Conservation (phyloP, 2,888 invertebrate genomes). For the Acleris literana region DNA sequence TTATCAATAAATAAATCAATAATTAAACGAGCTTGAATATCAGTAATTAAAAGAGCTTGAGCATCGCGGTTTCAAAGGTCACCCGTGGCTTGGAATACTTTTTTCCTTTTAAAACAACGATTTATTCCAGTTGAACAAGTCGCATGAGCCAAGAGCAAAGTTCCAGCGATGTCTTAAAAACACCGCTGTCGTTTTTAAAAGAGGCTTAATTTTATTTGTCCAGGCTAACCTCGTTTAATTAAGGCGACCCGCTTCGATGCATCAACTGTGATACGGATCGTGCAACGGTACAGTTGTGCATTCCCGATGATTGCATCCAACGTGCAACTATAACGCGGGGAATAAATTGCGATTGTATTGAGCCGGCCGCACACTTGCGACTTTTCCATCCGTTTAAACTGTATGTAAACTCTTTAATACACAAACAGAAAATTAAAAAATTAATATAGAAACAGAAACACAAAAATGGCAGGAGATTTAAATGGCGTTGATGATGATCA, state of each 20-base stretch:
- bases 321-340: slow-evolving; percentile 48
- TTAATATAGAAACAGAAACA: too few species aligned
- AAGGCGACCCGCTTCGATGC: slow-evolving; percentile 41
- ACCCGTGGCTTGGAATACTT: too few species aligned
- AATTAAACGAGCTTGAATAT: too few species aligned
- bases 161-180: slow-evolving; percentile 19
- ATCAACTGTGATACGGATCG: slow-evolving; percentile 66
- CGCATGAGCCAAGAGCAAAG: neutral
- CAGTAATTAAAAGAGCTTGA: too few species aligned
- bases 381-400: neutral
- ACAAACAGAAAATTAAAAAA: too few species aligned
- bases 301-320: slow-evolving; percentile 62
- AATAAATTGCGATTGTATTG: slow-evolving; percentile 74
- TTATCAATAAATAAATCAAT: too few species aligned
- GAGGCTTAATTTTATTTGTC: slow-evolving; percentile 22
- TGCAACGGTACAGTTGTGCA: slow-evolving; percentile 68
- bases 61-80: too few species aligned
- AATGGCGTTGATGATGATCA: too few species aligned
- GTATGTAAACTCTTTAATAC: too few species aligned
- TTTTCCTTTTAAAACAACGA: neutral
- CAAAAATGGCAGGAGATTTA: too few species aligned
- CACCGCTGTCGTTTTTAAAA: slow-evolving; percentile 21
- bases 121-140: too few species aligned
- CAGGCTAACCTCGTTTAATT: slow-evolving; percentile 36
- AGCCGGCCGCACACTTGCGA: slow-evolving; percentile 35